Evolutionary conservation across 1,140 invertebrate species (phyloP), one percentile per base, ranked within the genome.

Genomic region (Zaprionus camerounensis): DNA sequence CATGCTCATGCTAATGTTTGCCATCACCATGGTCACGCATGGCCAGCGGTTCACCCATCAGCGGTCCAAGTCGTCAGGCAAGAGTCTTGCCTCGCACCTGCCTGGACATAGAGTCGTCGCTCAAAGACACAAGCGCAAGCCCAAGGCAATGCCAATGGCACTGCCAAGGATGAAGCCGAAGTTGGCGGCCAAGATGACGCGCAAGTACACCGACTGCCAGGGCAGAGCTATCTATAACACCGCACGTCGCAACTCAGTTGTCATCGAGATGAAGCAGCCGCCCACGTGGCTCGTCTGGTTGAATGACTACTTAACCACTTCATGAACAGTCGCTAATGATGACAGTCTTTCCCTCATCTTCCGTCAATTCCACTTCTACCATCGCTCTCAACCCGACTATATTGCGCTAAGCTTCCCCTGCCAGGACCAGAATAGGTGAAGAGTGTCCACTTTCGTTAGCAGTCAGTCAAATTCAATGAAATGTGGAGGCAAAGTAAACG

Each of bases 251-350:
- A 83, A 79, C 41, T 77, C 84, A 17, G 78, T 91, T 4, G 82
- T 91, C 46, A 81, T 71, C 4, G 91, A 92, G 58, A 91, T 92
- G 87, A 92, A 91, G 49, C 78, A 90, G 34, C 91, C 91, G 11
- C 91, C 91, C 7, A 66, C 82, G 0, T 65, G 82, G 53, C 2
- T 87, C 13, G 7, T 91, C 22, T 91, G 80, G 77, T 3, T 91
- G 24, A 61, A 65, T 7, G 71, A 81, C 1, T 2, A 28, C 24
- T 12, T 12, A 20, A 34, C 20, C 13, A 38, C 7, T 31, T 56
- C 0, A 36, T 62, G 5, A 28, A 28, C 34, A 44, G 28, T 15
- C 11, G n/a, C 2, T 63, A 22, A 44, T 20, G 4, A 31, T 17
- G 41, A 46, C 13, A 26, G 13, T 24, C 12, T 17, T 2, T 31